Percentiles rank a stretch among this genome's conserved stretches.
These are phyloP conservation scores for Gymnobelideus leadbeateri DNA, from an alignment of 2,113 vertebrate genomes.

Conservation along the genomic window DNA sequence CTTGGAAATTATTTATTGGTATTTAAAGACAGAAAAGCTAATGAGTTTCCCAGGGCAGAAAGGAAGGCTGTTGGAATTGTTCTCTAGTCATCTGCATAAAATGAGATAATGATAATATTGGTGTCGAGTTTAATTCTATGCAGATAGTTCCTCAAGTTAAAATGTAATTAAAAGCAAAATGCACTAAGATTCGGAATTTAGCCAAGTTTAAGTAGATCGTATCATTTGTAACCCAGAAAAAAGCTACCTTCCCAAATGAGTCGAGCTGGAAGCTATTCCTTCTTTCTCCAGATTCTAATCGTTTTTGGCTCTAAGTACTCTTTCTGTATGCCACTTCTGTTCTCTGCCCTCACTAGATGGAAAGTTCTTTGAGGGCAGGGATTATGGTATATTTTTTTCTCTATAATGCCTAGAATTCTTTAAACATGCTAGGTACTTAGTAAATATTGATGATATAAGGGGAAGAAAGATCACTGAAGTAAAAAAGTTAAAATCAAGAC, in stretches of 20 bases:
- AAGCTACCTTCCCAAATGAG: background rate
- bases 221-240: background rate
- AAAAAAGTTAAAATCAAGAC: background rate
- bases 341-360: background rate
- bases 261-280: background rate
- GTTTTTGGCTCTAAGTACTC: background rate
- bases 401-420: background rate
- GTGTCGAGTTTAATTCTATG: conserved; percentile 44
- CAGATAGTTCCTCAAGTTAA: conserved; percentile 15
- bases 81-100: background rate
- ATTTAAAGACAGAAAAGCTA: conserved; percentile 30
- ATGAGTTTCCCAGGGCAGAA: conserved; percentile 43
- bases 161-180: conserved; percentile 52
- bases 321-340: background rate
- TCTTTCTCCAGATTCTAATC: background rate
- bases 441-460: background rate
- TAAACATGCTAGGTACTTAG: background rate
- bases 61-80: conserved; percentile 1
- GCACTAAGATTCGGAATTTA: conserved; percentile 6
- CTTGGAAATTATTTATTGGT: conserved; percentile 57
- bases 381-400: background rate
- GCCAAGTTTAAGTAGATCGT: conserved; percentile 11
- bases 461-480: background rate
- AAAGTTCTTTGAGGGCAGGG: background rate
- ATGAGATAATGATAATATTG: background rate